A percentile compares a stretch with the other conserved stretches of the same genome.
Evolutionary conservation across 2,888 invertebrate genomes (phyloP).

Genomic region (Agriopis leucophaearia): DNA sequence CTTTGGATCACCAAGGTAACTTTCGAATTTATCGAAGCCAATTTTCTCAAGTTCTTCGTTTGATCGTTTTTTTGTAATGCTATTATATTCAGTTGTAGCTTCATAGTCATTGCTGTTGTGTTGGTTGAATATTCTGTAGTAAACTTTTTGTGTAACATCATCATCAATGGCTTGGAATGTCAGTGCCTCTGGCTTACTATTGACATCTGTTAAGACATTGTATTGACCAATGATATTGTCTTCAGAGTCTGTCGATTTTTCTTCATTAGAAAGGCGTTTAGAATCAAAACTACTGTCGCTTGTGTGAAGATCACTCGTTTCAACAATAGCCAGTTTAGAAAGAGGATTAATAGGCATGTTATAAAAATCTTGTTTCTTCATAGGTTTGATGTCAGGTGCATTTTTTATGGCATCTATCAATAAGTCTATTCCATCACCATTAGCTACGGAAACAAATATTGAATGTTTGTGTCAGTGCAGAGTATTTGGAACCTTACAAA

Average conservation of each 20-base stretch:
- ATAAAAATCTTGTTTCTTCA: slow-evolving; percentile 58
- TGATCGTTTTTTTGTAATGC: slow-evolving; percentile 36
- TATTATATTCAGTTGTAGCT: slow-evolving; percentile 22
- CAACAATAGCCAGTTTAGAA: slow-evolving; percentile 2
- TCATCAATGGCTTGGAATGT: slow-evolving; percentile 5
- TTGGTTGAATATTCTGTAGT: slow-evolving; percentile 27
- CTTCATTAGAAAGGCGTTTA: slow-evolving; percentile 32
- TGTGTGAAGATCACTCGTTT: background rate
- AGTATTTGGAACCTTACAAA: background rate
- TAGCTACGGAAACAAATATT: slow-evolving; percentile 57
- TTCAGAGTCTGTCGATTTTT: background rate
- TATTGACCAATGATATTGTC: slow-evolving; percentile 4
- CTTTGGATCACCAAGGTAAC: slow-evolving; percentile 27
- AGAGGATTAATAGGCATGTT: slow-evolving; percentile 21
- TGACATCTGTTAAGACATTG: slow-evolving; percentile 5
- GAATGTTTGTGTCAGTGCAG: background rate
- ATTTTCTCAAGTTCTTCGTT: slow-evolving; percentile 45
- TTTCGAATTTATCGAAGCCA: slow-evolving; percentile 45
- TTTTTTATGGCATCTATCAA: slow-evolving; percentile 74
- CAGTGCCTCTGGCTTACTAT: background rate
- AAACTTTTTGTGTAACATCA: slow-evolving; percentile 25
- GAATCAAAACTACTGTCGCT: slow-evolving; percentile 30
- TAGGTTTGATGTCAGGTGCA: slow-evolving; percentile 71
- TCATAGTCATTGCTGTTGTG: slow-evolving; percentile 22
- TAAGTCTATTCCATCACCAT: slow-evolving; percentile 76